Percentiles rank a stretch among this genome's conserved stretches.
Evolutionary conservation across 2,797 vertebrate genomes (phyloP).

Genomic region (Prunella strophiata): DNA sequence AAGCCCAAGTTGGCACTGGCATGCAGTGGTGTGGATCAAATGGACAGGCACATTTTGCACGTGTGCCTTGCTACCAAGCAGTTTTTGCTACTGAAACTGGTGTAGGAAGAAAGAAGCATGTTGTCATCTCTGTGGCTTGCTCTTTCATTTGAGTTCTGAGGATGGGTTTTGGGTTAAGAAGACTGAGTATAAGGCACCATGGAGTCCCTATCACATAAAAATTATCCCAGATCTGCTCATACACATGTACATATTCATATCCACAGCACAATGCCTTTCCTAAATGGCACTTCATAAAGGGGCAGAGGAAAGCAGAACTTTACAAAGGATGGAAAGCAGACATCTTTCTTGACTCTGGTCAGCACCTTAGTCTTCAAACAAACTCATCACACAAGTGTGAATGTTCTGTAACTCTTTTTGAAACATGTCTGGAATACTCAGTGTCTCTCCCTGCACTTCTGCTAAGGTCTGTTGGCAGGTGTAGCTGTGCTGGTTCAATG

Average conservation of each 20-base stretch:
- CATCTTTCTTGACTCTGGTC: background rate
- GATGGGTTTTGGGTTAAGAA: background rate
- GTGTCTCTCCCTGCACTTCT: background rate
- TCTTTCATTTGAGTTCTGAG: background rate
- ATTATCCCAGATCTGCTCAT: fast-evolving
- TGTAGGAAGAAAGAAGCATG: background rate
- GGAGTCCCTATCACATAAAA: fast-evolving
- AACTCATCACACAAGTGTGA: background rate
- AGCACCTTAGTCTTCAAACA: background rate
- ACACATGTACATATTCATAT: background rate
- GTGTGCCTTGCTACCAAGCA: background rate
- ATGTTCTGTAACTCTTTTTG: background rate
- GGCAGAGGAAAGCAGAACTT: background rate
- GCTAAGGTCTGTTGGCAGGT: background rate
- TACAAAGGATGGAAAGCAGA: background rate
- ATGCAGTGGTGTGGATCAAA: background rate
- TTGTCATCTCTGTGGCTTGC: background rate
- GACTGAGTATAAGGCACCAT: background rate
- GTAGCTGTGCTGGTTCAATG: background rate
- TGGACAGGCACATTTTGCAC: background rate
- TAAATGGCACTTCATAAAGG: background rate
- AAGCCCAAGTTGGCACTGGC: background rate
- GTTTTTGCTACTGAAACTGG: background rate
- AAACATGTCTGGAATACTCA: background rate
- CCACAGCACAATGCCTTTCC: background rate